These are phyloP conservation scores for Catostylus mosaicus DNA, from an alignment of 30 jellyfish, hydroid and myxozoan genomes.

Conservation along the genomic window DNA sequence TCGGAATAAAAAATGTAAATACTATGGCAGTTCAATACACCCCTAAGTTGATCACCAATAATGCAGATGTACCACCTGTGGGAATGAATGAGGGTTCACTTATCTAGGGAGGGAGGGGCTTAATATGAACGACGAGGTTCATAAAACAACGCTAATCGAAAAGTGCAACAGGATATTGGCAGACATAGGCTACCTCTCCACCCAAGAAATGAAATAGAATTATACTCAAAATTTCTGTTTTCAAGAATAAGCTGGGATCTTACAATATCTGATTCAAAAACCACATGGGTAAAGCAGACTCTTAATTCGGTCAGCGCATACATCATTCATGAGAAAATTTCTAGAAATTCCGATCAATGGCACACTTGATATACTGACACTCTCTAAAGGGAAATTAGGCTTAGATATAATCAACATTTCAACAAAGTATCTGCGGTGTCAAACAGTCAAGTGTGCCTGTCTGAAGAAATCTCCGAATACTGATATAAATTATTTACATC, in stretches of 20 bases:
- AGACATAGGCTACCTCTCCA: slow-evolving; percentile 19
- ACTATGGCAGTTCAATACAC: slow-evolving; percentile 4
- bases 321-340: slow-evolving; percentile 12
- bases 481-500: slow-evolving; percentile 11
- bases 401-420: slow-evolving; percentile 12
- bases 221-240: background rate
- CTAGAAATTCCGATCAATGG: slow-evolving; percentile 22
- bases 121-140: background rate
- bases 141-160: slow-evolving; percentile 12
- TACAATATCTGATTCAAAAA: background rate
- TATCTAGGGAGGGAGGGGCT: slow-evolving; percentile 2
- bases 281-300: slow-evolving; percentile 13
- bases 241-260: slow-evolving; percentile 15
- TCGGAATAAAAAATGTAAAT: slow-evolving; percentile 13
- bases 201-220: slow-evolving; percentile 6
- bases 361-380: slow-evolving; percentile 16
- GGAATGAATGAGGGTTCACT: slow-evolving; percentile 5
- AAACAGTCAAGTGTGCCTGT: slow-evolving; percentile 3
- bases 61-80: slow-evolving; percentile 20
- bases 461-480: slow-evolving; percentile 9
- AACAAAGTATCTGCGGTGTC: slow-evolving; percentile 4
- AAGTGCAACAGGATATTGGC: slow-evolving; percentile 1
- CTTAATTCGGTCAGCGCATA: slow-evolving; percentile 3
- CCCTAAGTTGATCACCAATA: slow-evolving; percentile 13
- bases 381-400: slow-evolving; percentile 2